These are phyloP conservation scores for Melanocharis versteri DNA, from an alignment of 2,113 vertebrate genomes.

Conservation along the genomic window DNA sequence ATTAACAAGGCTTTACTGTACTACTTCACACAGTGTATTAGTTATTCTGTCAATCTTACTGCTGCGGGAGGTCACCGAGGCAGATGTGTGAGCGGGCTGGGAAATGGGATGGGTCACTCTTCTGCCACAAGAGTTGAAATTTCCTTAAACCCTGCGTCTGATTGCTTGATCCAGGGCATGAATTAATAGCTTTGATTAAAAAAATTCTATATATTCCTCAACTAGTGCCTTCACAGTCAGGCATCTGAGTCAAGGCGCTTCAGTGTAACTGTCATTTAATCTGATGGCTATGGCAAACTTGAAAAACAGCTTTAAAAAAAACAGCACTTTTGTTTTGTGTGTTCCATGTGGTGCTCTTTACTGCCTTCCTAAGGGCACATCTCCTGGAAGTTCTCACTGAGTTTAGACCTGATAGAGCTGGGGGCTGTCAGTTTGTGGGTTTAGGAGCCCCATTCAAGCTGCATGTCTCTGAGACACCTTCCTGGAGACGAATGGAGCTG, in stretches of 20 bases:
- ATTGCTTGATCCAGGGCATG: neutral
- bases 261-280: neutral
- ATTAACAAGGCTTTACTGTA: conserved; percentile 15
- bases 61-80: neutral
- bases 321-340: neutral
- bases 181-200: neutral
- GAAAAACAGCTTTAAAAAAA: neutral
- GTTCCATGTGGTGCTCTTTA: neutral
- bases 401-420: neutral
- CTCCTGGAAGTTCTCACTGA: neutral
- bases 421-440: neutral
- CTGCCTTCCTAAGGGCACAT: neutral
- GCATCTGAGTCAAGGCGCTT: neutral
- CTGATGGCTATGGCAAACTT: neutral
- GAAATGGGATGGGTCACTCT: neutral
- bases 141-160: neutral
- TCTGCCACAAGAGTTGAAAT: neutral
- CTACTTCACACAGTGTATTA: neutral
- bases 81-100: neutral
- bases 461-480: neutral
- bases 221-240: neutral
- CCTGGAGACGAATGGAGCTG: neutral
- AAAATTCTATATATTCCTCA: neutral
- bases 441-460: neutral
- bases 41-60: conserved; percentile 4